Base-by-base conservation (phyloP, 30 jellyfish, hydroid and myxozoan genomes). In the Clytia hemisphaerica region DNA sequence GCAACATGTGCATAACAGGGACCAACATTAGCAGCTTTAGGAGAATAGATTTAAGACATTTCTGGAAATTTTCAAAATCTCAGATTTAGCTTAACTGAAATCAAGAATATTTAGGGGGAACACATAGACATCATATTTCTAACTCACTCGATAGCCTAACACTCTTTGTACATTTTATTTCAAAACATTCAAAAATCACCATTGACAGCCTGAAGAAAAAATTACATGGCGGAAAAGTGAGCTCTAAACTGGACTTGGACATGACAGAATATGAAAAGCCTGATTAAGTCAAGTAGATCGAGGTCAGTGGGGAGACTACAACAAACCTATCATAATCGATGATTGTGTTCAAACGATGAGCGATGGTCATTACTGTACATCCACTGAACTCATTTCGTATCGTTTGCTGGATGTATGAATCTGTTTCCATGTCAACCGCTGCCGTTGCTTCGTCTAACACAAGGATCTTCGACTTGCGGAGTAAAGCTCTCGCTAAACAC, bases 391-490 rank as follows among this genome's bases (percentile, higher is more conserved):
- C 94, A 12, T 54, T 83, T 45, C 99, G 82, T 32, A 92, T 82
- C 21, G 95, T 84, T 35, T 80, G 76, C 73, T 92, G 99, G 21
- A 92, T 84, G 77, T 83, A 48, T 24, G 83, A 92, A 50, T 92
- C 99, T 21, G 96, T 92, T 73, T 92, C 93, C 88, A 83, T 60
- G 78, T 92, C 99, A 48, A 92, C 94, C 0, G 95, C 88, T 12
- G 99, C 93, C 7, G 99, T 92, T 5, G 99, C 99, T 61, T 92
- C 99, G 57, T 92, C 99, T 19, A 92, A 81, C 2, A 92, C 92
- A 25, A 92, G 67, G 26, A 92, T 60, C 40, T 74, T 78, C 24
- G 91, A 54, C 31, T 78, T 74, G 61, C 95, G 77, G 38, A 92
- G 88, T 18, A 92, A 37, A 26, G 99, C 99, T 10, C 99, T 95